These are phyloP conservation scores for Fopius arisanus DNA, from an alignment of 1,140 invertebrate genomes.

Conservation along the genomic window DNA sequence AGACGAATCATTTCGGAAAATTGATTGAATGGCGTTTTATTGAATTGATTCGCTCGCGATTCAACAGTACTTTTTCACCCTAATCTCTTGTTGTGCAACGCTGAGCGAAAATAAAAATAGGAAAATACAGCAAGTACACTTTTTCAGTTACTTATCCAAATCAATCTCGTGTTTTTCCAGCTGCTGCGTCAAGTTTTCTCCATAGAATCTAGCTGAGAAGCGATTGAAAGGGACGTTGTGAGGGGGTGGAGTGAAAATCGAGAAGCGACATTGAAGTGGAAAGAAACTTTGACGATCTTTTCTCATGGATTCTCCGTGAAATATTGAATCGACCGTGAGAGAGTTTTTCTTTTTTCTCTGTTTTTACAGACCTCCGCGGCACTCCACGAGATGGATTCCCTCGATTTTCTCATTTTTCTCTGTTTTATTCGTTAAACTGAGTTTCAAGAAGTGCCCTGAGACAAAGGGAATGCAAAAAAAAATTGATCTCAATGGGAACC, in stretches of 20 bases:
- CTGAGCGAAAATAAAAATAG: neutral
- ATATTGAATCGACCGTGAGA: constrained; percentile 7
- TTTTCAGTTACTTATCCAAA: neutral
- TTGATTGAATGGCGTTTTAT: too few relatives aligned
- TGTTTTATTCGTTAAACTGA: neutral
- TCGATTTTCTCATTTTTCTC: neutral
- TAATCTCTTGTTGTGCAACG: neutral
- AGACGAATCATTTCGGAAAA: too few relatives aligned
- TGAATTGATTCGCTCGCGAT: too few relatives aligned
- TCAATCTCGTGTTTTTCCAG: constrained; percentile 1
- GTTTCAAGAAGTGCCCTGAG: neutral
- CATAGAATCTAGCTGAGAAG: neutral
- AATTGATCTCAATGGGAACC: neutral
- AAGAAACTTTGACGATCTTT: constrained; percentile 11
- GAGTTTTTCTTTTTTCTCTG: neutral
- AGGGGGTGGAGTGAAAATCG: neutral
- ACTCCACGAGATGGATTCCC: neutral
- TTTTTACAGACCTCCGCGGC: neutral
- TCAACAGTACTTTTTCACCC: too few relatives aligned
- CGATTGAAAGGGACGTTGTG: neutral
- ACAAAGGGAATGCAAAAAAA: neutral
- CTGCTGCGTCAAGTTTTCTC: neutral
- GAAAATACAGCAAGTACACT: neutral
- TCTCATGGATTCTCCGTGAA: constrained; percentile 9
- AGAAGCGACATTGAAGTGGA: constrained; percentile 3